Conservation (phyloP, 1,140 invertebrate species). For the Hetaerina americana region DNA sequence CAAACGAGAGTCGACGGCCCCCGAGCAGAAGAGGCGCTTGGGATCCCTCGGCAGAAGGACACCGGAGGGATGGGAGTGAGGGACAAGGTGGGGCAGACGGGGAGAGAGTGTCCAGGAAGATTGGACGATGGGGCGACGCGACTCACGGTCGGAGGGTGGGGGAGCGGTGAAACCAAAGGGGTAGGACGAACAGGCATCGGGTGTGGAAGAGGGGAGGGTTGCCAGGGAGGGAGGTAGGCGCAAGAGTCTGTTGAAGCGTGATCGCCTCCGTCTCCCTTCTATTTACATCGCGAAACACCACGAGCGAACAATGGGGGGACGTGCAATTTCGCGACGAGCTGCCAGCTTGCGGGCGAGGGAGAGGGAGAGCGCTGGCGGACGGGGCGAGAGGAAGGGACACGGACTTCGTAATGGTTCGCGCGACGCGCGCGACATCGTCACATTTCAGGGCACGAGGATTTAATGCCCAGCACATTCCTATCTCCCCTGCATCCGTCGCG, state of each 20-base stretch:
- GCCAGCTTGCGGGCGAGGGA: not conserved
- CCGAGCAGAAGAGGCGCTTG: not conserved
- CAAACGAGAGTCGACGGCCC: not conserved
- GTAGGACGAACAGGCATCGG: no score
- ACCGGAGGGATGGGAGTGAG: not conserved
- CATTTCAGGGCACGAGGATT: not conserved
- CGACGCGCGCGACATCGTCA: not conserved
- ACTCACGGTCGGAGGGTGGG: not conserved
- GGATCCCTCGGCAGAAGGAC: not conserved
- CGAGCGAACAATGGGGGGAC: not conserved
- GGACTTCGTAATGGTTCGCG: not conserved
- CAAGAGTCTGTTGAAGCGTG: not conserved
- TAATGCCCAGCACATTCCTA: not conserved
- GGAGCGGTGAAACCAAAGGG: no score
- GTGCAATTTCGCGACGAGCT: not conserved
- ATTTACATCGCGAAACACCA: not conserved
- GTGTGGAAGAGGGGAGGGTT: not conserved
- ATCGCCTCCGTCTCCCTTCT: not conserved
- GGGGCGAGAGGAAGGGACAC: no score
- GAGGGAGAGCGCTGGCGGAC: no score
- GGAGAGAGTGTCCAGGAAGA: no score
- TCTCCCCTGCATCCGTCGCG: no score
- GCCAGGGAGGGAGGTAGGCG: no score
- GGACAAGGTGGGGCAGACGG: no score
- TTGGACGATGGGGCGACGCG: not conserved